Conservation (phyloP, 2,797 vertebrate genomes). For the Epinephelus coioides region DNA sequence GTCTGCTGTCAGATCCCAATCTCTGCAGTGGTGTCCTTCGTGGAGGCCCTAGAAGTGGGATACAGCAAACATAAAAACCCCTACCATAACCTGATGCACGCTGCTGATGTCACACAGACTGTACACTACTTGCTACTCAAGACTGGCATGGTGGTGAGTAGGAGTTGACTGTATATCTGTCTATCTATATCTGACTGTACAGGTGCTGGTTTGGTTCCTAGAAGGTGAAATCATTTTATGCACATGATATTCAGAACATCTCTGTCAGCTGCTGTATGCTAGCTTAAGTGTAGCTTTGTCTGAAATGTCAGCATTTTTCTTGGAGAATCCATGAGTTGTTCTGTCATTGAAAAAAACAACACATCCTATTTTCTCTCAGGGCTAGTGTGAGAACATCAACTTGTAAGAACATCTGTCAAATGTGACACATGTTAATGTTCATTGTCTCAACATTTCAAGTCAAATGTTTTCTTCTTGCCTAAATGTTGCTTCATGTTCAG, state of each 20-base stretch:
- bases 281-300: constrained; percentile 67
- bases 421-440: neutral
- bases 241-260: constrained; percentile 53
- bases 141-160: constrained; percentile 94
- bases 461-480: constrained; percentile 10
- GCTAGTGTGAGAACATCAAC: constrained; percentile 31
- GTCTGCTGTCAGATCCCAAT: constrained; percentile 92
- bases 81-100: constrained; percentile 97
- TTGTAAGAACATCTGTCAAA: constrained; percentile 29
- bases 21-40: constrained; percentile 96
- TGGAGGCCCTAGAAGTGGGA: constrained; percentile 96
- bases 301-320: constrained; percentile 47
- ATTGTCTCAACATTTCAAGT: constrained; percentile 17
- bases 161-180: neutral
- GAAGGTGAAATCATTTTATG: constrained; percentile 44
- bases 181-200: too few species aligned
- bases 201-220: constrained; percentile 6
- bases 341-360: constrained; percentile 20
- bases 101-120: constrained; percentile 96
- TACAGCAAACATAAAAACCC: constrained; percentile 99
- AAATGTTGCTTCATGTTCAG: constrained; percentile 3
- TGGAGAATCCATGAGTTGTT: constrained; percentile 31
- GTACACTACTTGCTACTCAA: constrained; percentile 97
- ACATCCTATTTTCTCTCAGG: constrained; percentile 14
- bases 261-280: constrained; percentile 49